Evolutionary conservation across 2,888 invertebrate species (phyloP), one percentile per base, ranked within the genome.

Genomic region (Suillia variegata): DNA sequence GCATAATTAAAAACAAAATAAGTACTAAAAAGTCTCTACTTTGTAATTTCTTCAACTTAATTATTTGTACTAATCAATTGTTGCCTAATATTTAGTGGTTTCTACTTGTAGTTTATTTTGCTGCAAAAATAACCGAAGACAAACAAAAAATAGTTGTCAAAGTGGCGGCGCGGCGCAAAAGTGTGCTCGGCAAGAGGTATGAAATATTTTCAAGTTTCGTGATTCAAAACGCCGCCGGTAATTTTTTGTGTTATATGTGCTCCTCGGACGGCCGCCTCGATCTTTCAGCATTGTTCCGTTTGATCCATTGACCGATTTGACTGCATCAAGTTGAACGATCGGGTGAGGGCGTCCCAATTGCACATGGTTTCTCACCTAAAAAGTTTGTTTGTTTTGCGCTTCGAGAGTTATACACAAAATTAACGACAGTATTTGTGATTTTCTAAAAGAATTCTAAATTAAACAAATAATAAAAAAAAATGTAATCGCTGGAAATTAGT

Each of bases 271-370:
- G 52, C 47, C 65, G 59, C 56, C 56, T 51, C 51, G 63, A 54
- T 65, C 67, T 64, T 52, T 70, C 77, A 79, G 78, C 78, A 78
- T 78, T 73, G 66, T 71, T 71, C 71, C 67, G 65, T 69, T 63
- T 67, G 67, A 53, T 63, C 21, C 71, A 78, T 70, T 72, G 73
- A 77, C 20, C 24, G 54, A 72, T 74, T 78, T 77, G 71, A 69
- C 77, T 79, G 73, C 20, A 60, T 55, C 64, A 69, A 64, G 57
- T 66, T 64, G 68, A 70, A 57, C 58, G 62, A 47, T 49, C 50
- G 56, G 24, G 58, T 58, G 48, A n/a, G n/a, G 47, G 52, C 50
- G 48, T 52, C 34, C 49, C 50, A 47, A 60, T 64, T 69, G 71
- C 69, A 70, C 71, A 62, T 62, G 62, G n/a, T 26, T 49, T 69